Percentiles rank a stretch among this genome's conserved stretches.
Evolutionary conservation across 2,888 invertebrate genomes (phyloP).

Genomic region (Abscondita cerata): DNA sequence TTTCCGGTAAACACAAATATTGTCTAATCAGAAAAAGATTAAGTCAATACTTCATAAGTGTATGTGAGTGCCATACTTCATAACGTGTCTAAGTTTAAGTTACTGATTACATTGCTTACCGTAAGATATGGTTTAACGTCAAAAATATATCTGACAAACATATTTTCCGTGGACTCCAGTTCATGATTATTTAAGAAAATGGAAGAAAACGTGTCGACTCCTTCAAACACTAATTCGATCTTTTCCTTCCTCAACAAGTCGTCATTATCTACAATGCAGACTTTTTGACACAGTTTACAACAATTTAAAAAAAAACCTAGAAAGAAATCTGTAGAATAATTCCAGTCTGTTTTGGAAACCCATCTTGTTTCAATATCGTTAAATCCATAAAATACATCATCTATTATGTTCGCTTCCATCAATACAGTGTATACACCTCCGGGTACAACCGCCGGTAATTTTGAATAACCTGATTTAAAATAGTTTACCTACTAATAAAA

Average conservation of each 20-base stretch:
- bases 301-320: conserved; percentile 59
- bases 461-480: conserved; percentile 8
- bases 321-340: conserved; percentile 71
- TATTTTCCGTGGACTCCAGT: conserved; percentile 76
- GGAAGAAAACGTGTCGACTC: conserved; percentile 85
- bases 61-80: too few species aligned
- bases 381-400: conserved; percentile 69
- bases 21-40: too few species aligned
- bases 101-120: conserved; percentile 60
- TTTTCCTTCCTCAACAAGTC: conserved; percentile 51
- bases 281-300: neutral
- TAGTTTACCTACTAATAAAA: neutral
- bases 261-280: conserved; percentile 52
- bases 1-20: too few species aligned
- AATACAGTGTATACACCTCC: conserved; percentile 85
- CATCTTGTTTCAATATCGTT: conserved; percentile 85
- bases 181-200: conserved; percentile 73
- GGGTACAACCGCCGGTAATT: conserved; percentile 67
- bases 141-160: conserved; percentile 83
- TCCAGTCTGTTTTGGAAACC: conserved; percentile 84
- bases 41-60: too few species aligned
- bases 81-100: too few species aligned
- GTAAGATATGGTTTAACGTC: conserved; percentile 68
- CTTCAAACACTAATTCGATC: conserved; percentile 75
- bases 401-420: conserved; percentile 64